Evolutionary conservation across 37 sponge, comb jelly and placozoan genomes (phyloP).

Genomic region (Cladorhizidae sp.): DNA sequence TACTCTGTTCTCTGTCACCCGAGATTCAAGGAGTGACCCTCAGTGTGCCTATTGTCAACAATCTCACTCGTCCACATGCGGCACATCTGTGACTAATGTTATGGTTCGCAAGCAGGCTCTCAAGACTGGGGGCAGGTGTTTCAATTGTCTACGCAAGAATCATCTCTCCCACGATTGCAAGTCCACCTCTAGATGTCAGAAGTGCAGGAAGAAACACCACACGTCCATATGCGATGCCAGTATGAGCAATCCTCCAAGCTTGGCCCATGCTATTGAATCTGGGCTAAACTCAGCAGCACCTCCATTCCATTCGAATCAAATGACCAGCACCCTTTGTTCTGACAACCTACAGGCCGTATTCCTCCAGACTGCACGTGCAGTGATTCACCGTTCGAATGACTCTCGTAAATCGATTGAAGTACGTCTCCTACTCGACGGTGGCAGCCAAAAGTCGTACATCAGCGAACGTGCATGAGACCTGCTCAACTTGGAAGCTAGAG

Average conservation of each 20-base stretch:
- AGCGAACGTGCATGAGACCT: conserved; percentile 8
- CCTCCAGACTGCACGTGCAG: too few relatives aligned
- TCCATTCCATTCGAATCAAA: conserved; percentile 2
- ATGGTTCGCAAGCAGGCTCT: conserved; percentile 35
- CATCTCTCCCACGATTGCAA: conserved; percentile 21
- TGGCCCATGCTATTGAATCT: background rate
- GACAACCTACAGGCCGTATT: too few relatives aligned
- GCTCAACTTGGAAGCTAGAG: conserved; percentile 11
- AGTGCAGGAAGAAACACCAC: conserved; percentile 36
- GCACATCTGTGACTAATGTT: conserved; percentile 13
- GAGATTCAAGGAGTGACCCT: background rate
- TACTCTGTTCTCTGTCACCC: conserved; percentile 17
- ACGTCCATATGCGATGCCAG: conserved; percentile 34
- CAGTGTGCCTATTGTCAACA: conserved; percentile 28
- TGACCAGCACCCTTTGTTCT: too few relatives aligned
- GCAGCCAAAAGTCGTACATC: conserved; percentile 51
- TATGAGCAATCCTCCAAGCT: conserved; percentile 6
- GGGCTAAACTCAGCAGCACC: background rate
- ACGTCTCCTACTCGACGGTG: conserved; percentile 31
- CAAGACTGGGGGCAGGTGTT: conserved; percentile 42
- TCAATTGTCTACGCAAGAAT: conserved; percentile 20
- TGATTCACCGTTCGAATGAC: background rate
- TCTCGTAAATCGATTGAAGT: background rate
- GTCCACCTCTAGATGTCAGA: conserved; percentile 6
- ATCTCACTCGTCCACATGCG: conserved; percentile 21